phyloP scores from a whole-genome alignment of 2,797 vertebrate species.

The Sebastes aleutianus region DNA sequence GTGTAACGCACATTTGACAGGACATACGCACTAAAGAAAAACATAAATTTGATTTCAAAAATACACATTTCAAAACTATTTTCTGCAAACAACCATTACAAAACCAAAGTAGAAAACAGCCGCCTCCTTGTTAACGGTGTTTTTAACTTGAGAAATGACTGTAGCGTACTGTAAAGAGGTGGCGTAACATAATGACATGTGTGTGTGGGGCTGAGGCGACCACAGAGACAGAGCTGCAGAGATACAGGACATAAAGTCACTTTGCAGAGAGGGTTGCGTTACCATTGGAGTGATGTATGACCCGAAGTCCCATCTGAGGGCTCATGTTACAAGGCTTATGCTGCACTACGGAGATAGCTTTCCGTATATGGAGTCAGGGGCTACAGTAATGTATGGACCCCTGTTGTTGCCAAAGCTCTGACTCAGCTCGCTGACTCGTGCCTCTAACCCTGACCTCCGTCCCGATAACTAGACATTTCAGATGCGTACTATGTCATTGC shows the following conservation, averaged over 20 bases:
- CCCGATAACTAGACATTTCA: conserved; percentile 65
- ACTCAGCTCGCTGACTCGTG: conserved; percentile 73
- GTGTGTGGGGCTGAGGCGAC: conserved; percentile 56
- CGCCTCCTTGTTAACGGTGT: conserved; percentile 22
- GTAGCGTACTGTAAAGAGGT: conserved; percentile 51
- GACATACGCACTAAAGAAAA: conserved; percentile 1
- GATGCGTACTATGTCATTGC: conserved; percentile 55
- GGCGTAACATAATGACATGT: conserved; percentile 73
- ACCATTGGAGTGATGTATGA: conserved; percentile 78
- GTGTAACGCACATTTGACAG: conserved; percentile 8
- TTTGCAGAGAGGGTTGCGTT: conserved; percentile 75
- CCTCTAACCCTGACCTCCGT: conserved; percentile 71
- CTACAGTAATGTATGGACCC: conserved; percentile 77
- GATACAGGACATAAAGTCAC: conserved; percentile 74
- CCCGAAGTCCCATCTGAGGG: conserved; percentile 76
- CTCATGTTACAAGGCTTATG: conserved; percentile 81
- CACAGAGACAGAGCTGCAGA: conserved; percentile 70
- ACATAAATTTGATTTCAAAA: conserved; percentile 10
- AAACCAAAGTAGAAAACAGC: conserved; percentile 12
- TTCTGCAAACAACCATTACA: conserved; percentile 29
- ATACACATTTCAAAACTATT: conserved; percentile 12
- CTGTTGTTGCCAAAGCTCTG: conserved; percentile 74
- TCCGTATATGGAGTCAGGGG: conserved; percentile 75
- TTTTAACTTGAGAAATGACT: conserved; percentile 55
- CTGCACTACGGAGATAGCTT: conserved; percentile 74